phyloP scores from a whole-genome alignment of 1,140 invertebrate genomes.

The Caerostris extrusa region DNA sequence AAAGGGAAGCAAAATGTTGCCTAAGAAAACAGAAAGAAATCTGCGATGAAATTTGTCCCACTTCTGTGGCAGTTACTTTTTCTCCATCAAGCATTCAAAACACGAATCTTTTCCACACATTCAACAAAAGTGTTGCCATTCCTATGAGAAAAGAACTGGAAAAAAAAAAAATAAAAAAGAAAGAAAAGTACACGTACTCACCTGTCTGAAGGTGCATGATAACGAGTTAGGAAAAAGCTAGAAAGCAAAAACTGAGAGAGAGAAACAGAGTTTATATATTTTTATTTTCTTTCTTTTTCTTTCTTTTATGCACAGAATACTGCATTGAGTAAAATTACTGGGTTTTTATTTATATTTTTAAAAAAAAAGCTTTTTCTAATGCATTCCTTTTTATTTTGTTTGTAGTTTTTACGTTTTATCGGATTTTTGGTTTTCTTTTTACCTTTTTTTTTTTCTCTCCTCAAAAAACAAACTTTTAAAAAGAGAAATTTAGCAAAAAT shows the following conservation, averaged over 20 bases:
- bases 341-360: conserved; percentile 17
- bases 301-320: background rate
- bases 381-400: conserved; percentile 63
- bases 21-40: conserved; percentile 43
- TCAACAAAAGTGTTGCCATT: conserved; percentile 76
- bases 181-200: conserved; percentile 63
- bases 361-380: conserved; percentile 39
- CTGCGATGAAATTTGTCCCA: conserved; percentile 7
- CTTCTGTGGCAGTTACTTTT: conserved; percentile 7
- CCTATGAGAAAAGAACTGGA: conserved; percentile 39
- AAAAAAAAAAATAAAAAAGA: conserved; percentile 34
- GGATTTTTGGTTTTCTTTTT: conserved; percentile 18
- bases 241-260: conserved; percentile 22
- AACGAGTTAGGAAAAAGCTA: conserved; percentile 70
- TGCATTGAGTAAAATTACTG: conserved; percentile 59
- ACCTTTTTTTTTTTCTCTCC: background rate
- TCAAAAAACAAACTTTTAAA: background rate
- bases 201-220: conserved; percentile 77
- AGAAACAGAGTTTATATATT: conserved; percentile 18
- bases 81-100: conserved; percentile 71
- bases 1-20: background rate
- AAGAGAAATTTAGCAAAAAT: conserved; percentile 14
- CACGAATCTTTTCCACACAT: conserved; percentile 71
- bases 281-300: conserved; percentile 15
- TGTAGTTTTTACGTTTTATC: conserved; percentile 44